Conservation (phyloP, 53 echinoderm and acorn worm species). For the Apostichopus leukothele region DNA sequence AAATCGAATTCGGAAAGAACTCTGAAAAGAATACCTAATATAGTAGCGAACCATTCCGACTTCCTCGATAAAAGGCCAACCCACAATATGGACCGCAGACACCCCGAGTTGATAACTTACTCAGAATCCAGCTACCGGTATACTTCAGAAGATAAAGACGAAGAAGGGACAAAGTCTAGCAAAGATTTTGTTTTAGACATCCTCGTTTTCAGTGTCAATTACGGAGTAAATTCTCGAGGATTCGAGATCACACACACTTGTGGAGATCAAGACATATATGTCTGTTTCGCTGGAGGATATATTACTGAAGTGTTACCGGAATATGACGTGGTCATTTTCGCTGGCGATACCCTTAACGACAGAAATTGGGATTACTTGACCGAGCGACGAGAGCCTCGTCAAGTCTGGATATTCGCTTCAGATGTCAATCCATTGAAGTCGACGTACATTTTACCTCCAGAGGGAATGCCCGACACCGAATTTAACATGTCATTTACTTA, state of each 20-base stretch:
- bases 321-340: slow-evolving; percentile 25
- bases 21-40: too few relatives aligned
- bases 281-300: not conserved
- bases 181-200: not conserved
- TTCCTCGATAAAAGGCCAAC: not conserved
- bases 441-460: not conserved
- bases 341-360: slow-evolving; percentile 13
- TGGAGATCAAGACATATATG: not conserved
- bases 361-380: slow-evolving; percentile 10
- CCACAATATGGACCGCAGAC: not conserved
- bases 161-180: not conserved
- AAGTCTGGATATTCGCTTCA: slow-evolving; percentile 7
- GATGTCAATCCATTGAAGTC: not conserved
- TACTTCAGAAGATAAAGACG: not conserved
- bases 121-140: not conserved
- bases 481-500: slow-evolving; percentile 25
- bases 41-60: not conserved
- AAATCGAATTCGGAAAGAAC: not conserved
- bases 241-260: not conserved
- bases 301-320: not conserved
- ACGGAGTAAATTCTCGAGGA: not conserved
- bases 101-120: not conserved
- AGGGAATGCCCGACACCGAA: not conserved
- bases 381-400: not conserved
- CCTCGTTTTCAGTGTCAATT: not conserved